Evolutionary conservation across 2,888 invertebrate genomes (phyloP), one percentile per base, ranked within the genome.

Genomic region (Dusona sp.): DNA sequence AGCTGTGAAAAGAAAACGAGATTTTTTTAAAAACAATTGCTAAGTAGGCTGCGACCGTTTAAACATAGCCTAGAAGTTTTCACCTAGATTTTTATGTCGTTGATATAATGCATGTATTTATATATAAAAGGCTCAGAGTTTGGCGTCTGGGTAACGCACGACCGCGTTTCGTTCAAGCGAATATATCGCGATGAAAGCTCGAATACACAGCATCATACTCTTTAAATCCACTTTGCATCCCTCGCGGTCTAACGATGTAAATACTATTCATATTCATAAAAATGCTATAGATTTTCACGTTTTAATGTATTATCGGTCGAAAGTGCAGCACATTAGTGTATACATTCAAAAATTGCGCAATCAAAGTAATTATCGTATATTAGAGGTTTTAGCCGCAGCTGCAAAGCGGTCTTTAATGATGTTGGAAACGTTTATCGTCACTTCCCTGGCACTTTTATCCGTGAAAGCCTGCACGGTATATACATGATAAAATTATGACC

Each of bases 181-280:
- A 78, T 57, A 81, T 85, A 85, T 86, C 80, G 79, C 83, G 87
- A 88, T 86, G 86, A 88, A 87, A 87, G 87, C 87, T 81, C 82
- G 61, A 87, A 82, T 74, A 83, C 68, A 67, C 68, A 22, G 19
- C 83, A 16, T 51, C 54, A 68, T 74, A 64, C 74, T 83, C 73
- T 78, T 83, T 67, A 78, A 70, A 73, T 78, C 67, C 48, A 86
- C 83, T 83, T 74, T 80, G 67, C 80, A 80, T 83, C 68, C 61
- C 75, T 61, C 65, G 54, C 45, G 54, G 51, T 48, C 79, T 79
- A 54, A 83, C 72, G 57, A 70, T 72, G 68, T 79, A 7, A 48
- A 68, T 68, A 70, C 65, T 48, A 51, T 57, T 79, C 36, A 57
- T 67, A 57, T 48, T 79, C 54, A 54, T 57, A 19, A 54, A 42